Evolutionary conservation across 2,888 invertebrate species (phyloP).

Genomic region (Folsomia candida): DNA sequence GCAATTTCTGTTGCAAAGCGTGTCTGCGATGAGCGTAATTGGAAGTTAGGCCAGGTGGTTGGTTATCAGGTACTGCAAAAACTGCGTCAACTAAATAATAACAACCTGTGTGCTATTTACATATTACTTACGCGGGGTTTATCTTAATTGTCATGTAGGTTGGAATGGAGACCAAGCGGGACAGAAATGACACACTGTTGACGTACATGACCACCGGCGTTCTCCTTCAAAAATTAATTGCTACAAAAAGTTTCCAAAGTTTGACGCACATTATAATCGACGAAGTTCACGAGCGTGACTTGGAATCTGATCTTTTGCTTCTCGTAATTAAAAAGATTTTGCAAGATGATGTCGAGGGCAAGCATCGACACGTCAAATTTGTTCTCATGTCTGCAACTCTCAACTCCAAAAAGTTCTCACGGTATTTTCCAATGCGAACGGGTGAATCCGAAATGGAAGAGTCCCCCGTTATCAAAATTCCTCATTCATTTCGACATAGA

Average conservation of each 20-base stretch:
- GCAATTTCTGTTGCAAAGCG: constrained; percentile 85
- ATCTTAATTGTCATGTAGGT: too few species aligned
- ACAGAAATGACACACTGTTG: constrained; percentile 69
- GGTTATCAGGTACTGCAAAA: constrained; percentile 76
- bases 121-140: too few species aligned
- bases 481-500: constrained; percentile 19
- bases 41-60: constrained; percentile 77
- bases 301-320: constrained; percentile 86
- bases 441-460: constrained; percentile 21
- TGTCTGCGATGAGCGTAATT: constrained; percentile 80
- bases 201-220: constrained; percentile 87
- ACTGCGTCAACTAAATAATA: too few species aligned
- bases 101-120: too few species aligned
- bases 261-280: constrained; percentile 89
- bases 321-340: constrained; percentile 73
- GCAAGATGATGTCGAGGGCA: constrained; percentile 56
- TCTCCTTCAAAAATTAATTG: constrained; percentile 74
- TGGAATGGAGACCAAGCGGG: constrained; percentile 63
- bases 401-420: constrained; percentile 67
- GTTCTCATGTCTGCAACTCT: constrained; percentile 95
- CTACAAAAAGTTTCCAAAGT: constrained; percentile 66
- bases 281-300: constrained; percentile 89
- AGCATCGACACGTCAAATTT: constrained; percentile 66
- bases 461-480: constrained; percentile 45
- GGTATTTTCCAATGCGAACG: constrained; percentile 60